phyloP scores from a whole-genome alignment of 2,113 vertebrate genomes.

The Falco punctatus region DNA sequence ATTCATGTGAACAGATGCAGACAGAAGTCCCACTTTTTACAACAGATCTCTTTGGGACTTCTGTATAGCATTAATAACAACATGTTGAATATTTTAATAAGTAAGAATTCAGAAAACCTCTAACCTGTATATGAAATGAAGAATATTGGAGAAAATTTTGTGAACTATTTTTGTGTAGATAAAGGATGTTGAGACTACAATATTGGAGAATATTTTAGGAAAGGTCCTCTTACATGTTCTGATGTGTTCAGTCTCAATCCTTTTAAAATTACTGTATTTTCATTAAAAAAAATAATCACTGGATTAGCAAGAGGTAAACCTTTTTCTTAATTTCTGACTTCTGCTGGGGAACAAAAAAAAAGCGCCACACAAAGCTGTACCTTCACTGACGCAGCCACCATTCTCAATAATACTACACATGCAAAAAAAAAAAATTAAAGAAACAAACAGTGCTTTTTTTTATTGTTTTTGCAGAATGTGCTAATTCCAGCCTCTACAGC shows the following conservation, averaged over 20 bases:
- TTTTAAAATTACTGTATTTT: not conserved
- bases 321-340: not conserved
- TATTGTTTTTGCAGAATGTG: not conserved
- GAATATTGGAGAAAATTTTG: not conserved
- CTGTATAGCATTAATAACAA: not conserved
- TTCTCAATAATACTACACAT: not conserved
- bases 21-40: not conserved
- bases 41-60: not conserved
- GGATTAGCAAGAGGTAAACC: not conserved
- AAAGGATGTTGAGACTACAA: not conserved
- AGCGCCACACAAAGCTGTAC: not conserved
- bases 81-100: not conserved
- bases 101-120: not conserved
- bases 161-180: not conserved
- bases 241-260: not conserved
- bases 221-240: not conserved
- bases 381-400: not conserved
- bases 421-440: not conserved
- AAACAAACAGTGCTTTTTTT: not conserved
- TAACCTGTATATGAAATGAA: not conserved
- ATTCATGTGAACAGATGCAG: not conserved
- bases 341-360: not conserved
- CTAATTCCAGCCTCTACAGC: not conserved
- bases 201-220: not conserved
- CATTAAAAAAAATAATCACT: not conserved